Evolutionary conservation across 1,140 invertebrate species (phyloP), one percentile per base, ranked within the genome.

Genomic region (Drosophila pallidifrons): DNA sequence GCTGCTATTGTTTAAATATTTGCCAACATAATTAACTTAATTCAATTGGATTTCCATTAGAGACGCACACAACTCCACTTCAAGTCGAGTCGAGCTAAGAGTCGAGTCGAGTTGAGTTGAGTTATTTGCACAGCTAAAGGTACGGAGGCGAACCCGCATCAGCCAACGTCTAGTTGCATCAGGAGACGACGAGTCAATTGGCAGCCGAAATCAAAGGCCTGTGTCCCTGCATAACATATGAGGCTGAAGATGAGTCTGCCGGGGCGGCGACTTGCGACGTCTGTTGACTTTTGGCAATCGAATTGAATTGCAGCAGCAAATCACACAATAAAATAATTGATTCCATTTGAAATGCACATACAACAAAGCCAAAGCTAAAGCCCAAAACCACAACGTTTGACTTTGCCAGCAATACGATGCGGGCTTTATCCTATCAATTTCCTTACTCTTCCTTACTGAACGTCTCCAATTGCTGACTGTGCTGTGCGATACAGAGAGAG

Each of bases 11-110:
- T 90, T 87, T 91, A 91, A 91, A 91, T 91, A 91, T 91, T 91
- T 91, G 89, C 86, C 80, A 78, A 90, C 90, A 90, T 91, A 90
- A 91, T 91, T 91, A 91, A 91, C 90, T 91, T 91, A 91, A 91
- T 91, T 91, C 85, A 91, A 91, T 91, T 91, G 78, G 86, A 81
- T 91, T 90, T 91, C 81, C 89, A 91, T 89, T 82, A 91, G 79
- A 70, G 77, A 81, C 64, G 65, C 80, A 83, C 70, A 81, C 67
- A 71, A 41, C 47, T 60, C 25, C 28, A 45, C 60, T 52, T 51
- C 16, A 64, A 66, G 66, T 49, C 32, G 3, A 61, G 54, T 35
- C 32, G 25, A 64, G 58, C 46, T 35, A 8, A 43, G 20, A 25
- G 20, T 25, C 54, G 49, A 65, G 65, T 47, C 32, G 3, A 61